These are phyloP conservation scores for Dendropsophus ebraccatus DNA, from an alignment of 2,113 vertebrate genomes.

Conservation along the genomic window DNA sequence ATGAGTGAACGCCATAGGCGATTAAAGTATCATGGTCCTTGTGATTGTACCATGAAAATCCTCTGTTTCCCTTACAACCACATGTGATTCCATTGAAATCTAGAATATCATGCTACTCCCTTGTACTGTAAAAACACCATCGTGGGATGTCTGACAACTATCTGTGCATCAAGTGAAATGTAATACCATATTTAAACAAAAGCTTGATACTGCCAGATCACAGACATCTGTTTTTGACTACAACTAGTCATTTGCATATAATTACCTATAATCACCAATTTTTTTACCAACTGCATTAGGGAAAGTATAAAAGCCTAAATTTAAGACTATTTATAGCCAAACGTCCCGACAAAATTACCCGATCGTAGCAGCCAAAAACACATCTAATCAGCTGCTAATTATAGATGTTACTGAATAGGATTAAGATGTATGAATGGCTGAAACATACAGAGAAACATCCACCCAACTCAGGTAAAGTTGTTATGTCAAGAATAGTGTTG, in stretches of 20 bases:
- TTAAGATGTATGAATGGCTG: not conserved
- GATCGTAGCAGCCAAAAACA: not conserved
- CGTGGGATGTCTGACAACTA: conserved; percentile 9
- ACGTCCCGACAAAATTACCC: not conserved
- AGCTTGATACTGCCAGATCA: not conserved
- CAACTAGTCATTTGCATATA: conserved; percentile 33
- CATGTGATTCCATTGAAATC: not conserved
- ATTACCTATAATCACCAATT: conserved; percentile 18
- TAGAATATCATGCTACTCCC: not conserved
- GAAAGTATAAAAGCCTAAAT: not conserved
- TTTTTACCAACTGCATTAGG: conserved; percentile 13
- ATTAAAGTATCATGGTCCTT: not conserved
- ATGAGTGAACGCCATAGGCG: not conserved
- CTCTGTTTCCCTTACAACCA: not conserved
- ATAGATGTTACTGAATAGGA: not conserved
- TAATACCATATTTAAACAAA: conserved; percentile 6
- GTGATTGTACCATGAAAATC: conserved; percentile 1
- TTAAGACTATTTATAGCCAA: not conserved
- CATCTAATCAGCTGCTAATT: not conserved
- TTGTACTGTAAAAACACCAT: conserved; percentile 14
- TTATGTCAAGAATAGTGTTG: too few relatives aligned
- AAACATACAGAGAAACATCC: too few relatives aligned
- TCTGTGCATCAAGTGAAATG: conserved; percentile 6
- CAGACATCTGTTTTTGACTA: conserved; percentile 33
- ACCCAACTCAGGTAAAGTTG: too few relatives aligned